phyloP scores from a whole-genome alignment of 2,888 invertebrate genomes.

The Fabriciana adippe region DNA sequence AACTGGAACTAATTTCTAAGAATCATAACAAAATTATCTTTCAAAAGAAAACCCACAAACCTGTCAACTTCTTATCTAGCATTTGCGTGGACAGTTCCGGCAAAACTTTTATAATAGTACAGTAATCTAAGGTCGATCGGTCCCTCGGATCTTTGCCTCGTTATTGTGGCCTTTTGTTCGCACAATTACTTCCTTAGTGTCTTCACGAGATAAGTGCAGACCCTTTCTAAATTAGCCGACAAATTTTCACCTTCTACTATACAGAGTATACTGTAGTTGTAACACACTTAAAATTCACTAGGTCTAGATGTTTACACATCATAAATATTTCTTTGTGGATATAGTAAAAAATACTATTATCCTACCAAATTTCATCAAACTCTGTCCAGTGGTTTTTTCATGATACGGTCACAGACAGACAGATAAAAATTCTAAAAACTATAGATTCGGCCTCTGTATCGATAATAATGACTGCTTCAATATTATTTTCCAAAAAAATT shows the following conservation, averaged over 20 bases:
- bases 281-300: not conserved
- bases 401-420: too few species aligned
- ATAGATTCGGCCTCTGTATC: too few species aligned
- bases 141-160: conserved; percentile 51
- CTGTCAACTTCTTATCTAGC: conserved; percentile 19
- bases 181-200: conserved; percentile 68
- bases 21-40: not conserved
- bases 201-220: conserved; percentile 64
- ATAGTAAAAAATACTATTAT: too few species aligned
- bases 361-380: too few species aligned
- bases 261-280: not conserved
- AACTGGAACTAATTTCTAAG: not conserved
- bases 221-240: conserved; percentile 53
- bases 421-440: too few species aligned
- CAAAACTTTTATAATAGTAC: conserved; percentile 47
- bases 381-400: too few species aligned
- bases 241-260: conserved; percentile 20
- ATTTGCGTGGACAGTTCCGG: conserved; percentile 30
- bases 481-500: too few species aligned
- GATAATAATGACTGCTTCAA: too few species aligned
- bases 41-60: not conserved
- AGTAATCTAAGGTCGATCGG: conserved; percentile 55
- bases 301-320: too few species aligned
- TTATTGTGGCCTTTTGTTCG: conserved; percentile 65
- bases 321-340: too few species aligned